phyloP scores from a whole-genome alignment of 2,888 invertebrate genomes.

The Apamea monoglypha region DNA sequence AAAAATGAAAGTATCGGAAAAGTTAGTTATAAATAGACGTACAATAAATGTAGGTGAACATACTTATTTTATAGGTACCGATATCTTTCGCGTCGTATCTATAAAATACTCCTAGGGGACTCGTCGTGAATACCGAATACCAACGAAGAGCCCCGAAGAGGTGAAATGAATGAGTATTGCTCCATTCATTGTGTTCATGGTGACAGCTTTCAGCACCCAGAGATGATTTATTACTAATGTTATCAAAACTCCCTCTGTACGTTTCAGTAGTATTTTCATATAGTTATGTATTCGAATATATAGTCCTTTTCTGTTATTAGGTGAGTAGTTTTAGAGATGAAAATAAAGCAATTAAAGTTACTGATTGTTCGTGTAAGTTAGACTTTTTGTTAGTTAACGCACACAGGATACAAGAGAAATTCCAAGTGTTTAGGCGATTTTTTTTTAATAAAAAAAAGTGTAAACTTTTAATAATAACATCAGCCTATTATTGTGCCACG shows the following conservation, averaged over 20 bases:
- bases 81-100: slow-evolving; percentile 14
- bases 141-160: not conserved
- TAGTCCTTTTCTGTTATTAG: not conserved
- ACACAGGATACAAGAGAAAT: not conserved
- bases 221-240: slow-evolving; percentile 51
- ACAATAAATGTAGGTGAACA: not conserved
- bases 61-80: slow-evolving; percentile 4
- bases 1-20: not conserved
- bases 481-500: not conserved
- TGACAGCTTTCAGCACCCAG: slow-evolving; percentile 23
- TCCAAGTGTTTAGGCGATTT: not conserved
- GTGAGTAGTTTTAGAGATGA: not conserved
- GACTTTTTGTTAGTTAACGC: not conserved
- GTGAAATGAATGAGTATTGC: slow-evolving; percentile 32
- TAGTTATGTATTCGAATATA: not conserved
- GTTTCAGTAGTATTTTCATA: slow-evolving; percentile 6
- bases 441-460: not conserved
- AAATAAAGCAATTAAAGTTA: not conserved
- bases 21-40: not conserved
- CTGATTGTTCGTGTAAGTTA: not conserved
- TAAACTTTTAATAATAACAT: not conserved
- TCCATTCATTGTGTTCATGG: slow-evolving; percentile 26
- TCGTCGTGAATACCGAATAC: slow-evolving; percentile 18
- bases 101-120: slow-evolving; percentile 25
- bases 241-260: slow-evolving; percentile 7